Evolutionary conservation across 2,113 vertebrate genomes (phyloP).

Genomic region (Menura novaehollandiae): DNA sequence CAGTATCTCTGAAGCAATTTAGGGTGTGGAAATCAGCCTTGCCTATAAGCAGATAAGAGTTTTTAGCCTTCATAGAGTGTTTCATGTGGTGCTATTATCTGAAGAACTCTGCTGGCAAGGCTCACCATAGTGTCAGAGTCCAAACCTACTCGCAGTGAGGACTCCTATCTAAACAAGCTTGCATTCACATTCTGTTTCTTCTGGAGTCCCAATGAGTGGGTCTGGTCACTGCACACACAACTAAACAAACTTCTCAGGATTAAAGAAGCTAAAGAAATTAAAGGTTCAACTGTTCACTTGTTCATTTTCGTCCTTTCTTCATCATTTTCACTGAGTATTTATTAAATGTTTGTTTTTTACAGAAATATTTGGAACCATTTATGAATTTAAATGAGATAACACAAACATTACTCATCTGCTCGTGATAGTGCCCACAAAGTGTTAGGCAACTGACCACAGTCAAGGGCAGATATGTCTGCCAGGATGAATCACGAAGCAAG

Average conservation of each 20-base stretch:
- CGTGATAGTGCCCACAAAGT: background rate
- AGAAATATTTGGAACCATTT: background rate
- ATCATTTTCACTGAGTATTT: background rate
- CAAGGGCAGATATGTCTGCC: background rate
- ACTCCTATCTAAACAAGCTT: background rate
- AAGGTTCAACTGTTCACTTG: background rate
- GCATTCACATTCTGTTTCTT: background rate
- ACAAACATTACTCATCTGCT: background rate
- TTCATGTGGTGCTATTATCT: background rate
- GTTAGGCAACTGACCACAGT: background rate
- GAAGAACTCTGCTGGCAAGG: background rate
- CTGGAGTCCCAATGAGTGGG: background rate
- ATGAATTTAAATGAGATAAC: background rate
- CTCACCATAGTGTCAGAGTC: background rate
- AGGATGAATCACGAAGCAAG: background rate
- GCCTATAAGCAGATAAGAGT: background rate
- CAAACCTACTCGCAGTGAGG: background rate
- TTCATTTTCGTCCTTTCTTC: background rate
- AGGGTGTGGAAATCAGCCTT: background rate
- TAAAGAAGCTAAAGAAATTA: background rate
- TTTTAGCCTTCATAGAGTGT: background rate
- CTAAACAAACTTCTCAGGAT: background rate
- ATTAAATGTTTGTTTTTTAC: background rate
- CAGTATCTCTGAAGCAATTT: background rate
- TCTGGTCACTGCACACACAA: background rate